Evolutionary conservation across 2,113 vertebrate genomes (phyloP), one percentile per base, ranked within the genome.

Genomic region (Lethenteron reissneri): DNA sequence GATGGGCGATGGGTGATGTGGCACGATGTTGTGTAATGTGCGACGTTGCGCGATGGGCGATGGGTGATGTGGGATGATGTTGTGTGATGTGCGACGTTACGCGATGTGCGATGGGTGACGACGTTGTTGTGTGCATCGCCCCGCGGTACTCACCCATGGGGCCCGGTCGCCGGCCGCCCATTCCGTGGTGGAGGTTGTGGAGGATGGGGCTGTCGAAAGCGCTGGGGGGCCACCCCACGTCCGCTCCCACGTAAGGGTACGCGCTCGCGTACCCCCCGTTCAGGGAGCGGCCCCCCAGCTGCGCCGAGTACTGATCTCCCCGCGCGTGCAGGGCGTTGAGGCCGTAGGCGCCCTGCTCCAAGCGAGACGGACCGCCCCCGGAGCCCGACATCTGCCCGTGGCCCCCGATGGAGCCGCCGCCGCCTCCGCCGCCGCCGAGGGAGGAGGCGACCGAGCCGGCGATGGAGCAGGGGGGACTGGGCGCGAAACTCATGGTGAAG

Each of bases 131-230:
- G 41, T 41, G 41, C 41, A 41, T 41, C 41, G 41, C 41, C 5
- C 41, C 41, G 41, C 41, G 41, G 41, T 41, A 41, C 41, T 41
- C 41, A 41, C 41, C 41, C 41, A 41, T 7, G 41, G 41, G 41
- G 6, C 41, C 41, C 41, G 41, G 41, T 41, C 41, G 41, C 41
- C 41, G 41, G 41, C 41, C 41, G 41, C 41, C 41, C 41, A 41
- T 41, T 41, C 41, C 41, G 6, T 41, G 41, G 64, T 68, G 64
- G 64, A 68, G 64, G 10, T 68, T 68, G 25, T 68, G 64, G n/a
- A 68, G 64, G 64, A 68, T n/a, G 25, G 64, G 64, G 10, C 64
- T 68, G 64, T 68, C 64, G 11, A 68, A 68, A 17, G 64, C 64
- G 25, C n/a, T 17, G n/a, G 64, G 64, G n/a, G 64, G 64, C 64